Conservation (phyloP, 2,888 invertebrate species). For the Apodemia zela region DNA sequence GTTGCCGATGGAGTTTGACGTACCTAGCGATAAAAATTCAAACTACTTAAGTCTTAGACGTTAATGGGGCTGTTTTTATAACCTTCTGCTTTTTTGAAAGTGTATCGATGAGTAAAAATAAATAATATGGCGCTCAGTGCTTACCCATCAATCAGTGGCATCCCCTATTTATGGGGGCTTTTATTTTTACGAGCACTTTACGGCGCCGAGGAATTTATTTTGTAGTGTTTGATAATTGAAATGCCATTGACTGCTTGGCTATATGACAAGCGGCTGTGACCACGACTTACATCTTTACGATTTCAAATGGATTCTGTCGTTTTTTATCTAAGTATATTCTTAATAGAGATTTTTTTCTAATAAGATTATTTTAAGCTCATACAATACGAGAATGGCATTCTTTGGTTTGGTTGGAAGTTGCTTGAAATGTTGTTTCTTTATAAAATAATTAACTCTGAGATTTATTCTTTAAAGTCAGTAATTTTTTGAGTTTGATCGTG, state of each 20-base stretch:
- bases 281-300: not conserved
- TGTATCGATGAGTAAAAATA: conserved; percentile 7
- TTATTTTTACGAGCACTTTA: conserved; percentile 40
- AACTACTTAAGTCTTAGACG: not conserved
- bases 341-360: too few species aligned
- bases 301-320: not conserved
- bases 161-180: conserved; percentile 35
- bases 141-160: conserved; percentile 18
- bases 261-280: conserved; percentile 11
- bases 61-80: not conserved
- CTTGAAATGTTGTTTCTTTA: too few species aligned
- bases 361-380: too few species aligned
- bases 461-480: too few species aligned
- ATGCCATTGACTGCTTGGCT: conserved; percentile 31
- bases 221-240: conserved; percentile 34
- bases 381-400: too few species aligned
- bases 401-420: too few species aligned
- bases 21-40: not conserved
- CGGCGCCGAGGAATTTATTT: conserved; percentile 30
- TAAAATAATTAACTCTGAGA: too few species aligned
- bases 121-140: not conserved
- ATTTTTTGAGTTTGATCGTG: too few species aligned
- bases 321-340: too few species aligned
- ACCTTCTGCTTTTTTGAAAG: conserved; percentile 5
- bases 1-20: too few species aligned